These are phyloP conservation scores for Pseudomyrmex pallidus DNA, from an alignment of 1,140 invertebrate genomes.

Conservation along the genomic window DNA sequence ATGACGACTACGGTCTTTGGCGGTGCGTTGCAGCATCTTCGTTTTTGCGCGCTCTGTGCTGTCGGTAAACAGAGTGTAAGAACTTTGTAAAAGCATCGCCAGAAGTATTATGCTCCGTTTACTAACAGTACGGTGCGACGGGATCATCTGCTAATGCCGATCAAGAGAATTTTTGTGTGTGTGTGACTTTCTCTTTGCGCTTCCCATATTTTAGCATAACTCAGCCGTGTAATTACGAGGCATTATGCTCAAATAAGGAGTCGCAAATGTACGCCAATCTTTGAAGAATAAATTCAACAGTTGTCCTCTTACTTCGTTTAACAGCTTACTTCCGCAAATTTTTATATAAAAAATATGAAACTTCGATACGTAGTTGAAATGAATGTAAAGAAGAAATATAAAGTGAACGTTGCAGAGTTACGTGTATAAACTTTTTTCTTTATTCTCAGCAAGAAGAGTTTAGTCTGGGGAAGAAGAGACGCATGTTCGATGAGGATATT, in stretches of 20 bases:
- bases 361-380: no score
- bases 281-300: not conserved
- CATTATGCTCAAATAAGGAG: constrained; percentile 78
- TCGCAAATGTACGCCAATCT: constrained; percentile 58
- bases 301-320: no score
- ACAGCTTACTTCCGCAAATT: no score
- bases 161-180: not conserved
- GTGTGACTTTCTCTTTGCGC: constrained; percentile 18
- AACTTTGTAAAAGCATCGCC: constrained; percentile 65
- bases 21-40: not conserved
- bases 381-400: not conserved
- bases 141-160: constrained; percentile 50
- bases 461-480: not conserved
- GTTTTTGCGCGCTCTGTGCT: constrained; percentile 49
- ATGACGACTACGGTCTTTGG: not conserved
- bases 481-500: not conserved
- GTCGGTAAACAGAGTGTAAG: constrained; percentile 81
- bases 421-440: not conserved
- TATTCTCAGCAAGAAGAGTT: not conserved
- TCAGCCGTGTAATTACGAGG: constrained; percentile 65
- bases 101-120: constrained; percentile 82
- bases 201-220: constrained; percentile 77
- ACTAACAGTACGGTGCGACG: constrained; percentile 67
- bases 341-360: no score
- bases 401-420: not conserved